A percentile compares a stretch with the other conserved stretches of the same genome.
Evolutionary conservation across 2,113 vertebrate genomes (phyloP).

Genomic region (Tragulus kanchil): DNA sequence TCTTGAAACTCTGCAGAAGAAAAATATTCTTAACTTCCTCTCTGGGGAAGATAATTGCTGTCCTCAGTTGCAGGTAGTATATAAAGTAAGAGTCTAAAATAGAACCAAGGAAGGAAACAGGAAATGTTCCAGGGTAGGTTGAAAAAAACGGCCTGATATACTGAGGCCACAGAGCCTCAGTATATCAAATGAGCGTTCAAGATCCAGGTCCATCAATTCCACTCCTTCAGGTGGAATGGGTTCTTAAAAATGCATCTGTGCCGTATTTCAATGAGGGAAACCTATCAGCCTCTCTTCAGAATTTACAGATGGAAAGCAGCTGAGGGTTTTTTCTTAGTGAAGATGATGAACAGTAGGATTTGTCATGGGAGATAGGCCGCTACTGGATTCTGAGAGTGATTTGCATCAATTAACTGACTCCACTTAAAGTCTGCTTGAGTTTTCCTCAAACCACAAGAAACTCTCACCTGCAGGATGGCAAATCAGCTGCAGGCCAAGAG

Average conservation of each 20-base stretch:
- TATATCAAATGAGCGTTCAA: conserved; percentile 66
- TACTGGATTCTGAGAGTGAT: conserved; percentile 49
- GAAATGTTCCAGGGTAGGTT: not conserved
- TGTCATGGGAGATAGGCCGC: conserved; percentile 40
- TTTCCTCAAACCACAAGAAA: not conserved
- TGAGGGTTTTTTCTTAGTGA: conserved; percentile 16
- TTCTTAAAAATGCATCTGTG: conserved; percentile 67
- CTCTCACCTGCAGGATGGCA: not conserved
- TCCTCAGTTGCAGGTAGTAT: not conserved
- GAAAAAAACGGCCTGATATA: conserved; percentile 55
- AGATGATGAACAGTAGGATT: conserved; percentile 57
- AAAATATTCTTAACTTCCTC: conserved; percentile 50
- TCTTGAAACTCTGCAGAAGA: conserved; percentile 2
- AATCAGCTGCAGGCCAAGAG: not conserved
- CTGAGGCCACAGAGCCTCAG: not conserved
- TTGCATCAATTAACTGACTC: conserved; percentile 49
- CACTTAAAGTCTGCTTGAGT: not conserved
- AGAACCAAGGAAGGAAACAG: conserved; percentile 39
- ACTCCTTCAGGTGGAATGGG: conserved; percentile 46
- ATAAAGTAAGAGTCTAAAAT: conserved; percentile 64
- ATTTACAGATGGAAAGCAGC: conserved; percentile 65
- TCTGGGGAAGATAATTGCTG: not conserved
- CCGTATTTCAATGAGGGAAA: conserved; percentile 72
- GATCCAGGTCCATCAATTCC: conserved; percentile 43
- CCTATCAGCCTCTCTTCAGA: conserved; percentile 63